Base-by-base conservation (phyloP, 2,888 invertebrate genomes). In the Acholoe squamosa region DNA sequence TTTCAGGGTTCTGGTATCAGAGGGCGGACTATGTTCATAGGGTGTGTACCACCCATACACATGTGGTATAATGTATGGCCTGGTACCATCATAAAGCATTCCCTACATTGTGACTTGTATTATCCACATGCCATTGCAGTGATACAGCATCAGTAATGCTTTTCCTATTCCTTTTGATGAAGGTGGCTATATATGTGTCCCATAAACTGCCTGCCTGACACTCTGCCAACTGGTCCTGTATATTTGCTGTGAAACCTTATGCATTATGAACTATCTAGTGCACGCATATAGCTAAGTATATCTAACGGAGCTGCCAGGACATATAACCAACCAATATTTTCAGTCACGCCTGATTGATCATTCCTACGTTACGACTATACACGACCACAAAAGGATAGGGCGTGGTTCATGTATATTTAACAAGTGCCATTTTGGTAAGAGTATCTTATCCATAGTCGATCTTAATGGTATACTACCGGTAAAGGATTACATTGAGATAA, bases 281-380 rank as follows among this genome's bases (percentile, higher is more conserved):
- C 3, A 19, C 14, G 61, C 61, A 61, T 61, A 3, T n/a, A 3
- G n/a, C 61, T n/a, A 61, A n/a, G 14, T 61, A 61, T 61, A 61
- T 14, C 61, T 12, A n/a, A 61, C 61, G n/a, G 5, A 61, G 19
- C 14, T 61, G n/a, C 19, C 61, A 61, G 61, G 14, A n/a, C 61
- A 19, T n/a, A n/a, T 61, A 61, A 61, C 14, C 61, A 3, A 61
- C 19, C 61, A 61, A 61, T 61, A n/a, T n/a, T 0, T 61, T 19
- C 61, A 61, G 61, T 61, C 61, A 61, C 19, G 61, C 61, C 19
- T 61, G 61, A 61, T 61, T 61, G 61, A 61, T 61, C 61, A 61
- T 61, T n/a, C 19, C 61, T 19, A n/a, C 19, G 61, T 61, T 61
- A 61, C 19, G n/a, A 14, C 61, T n/a, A n/a, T 61, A 61, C 14